A percentile compares a stretch with the other conserved stretches of the same genome.
These are phyloP conservation scores for Malacoraja senta DNA, from an alignment of 2,797 vertebrate species.

Conservation along the genomic window DNA sequence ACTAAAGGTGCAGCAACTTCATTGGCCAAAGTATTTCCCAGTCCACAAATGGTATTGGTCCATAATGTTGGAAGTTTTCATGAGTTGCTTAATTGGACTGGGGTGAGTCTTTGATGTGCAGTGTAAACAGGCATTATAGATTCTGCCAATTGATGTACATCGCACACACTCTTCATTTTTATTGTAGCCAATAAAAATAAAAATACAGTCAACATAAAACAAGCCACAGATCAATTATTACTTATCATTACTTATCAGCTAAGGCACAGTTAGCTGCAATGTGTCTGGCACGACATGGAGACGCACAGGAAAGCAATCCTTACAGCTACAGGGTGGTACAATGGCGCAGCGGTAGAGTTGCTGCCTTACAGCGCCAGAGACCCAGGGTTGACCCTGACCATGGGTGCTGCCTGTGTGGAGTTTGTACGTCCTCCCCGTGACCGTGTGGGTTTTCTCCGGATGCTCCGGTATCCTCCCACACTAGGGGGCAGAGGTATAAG, in stretches of 20 bases:
- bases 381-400: too few species aligned
- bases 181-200: not conserved
- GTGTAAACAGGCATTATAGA: not conserved
- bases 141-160: too few species aligned
- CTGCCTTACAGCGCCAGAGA: too few species aligned
- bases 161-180: not conserved
- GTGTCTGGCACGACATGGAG: not conserved
- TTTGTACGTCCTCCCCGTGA: too few species aligned
- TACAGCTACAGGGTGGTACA: not conserved
- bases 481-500: too few species aligned
- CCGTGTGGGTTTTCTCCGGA: too few species aligned
- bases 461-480: too few species aligned
- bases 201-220: not conserved
- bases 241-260: not conserved
- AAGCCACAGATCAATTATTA: not conserved
- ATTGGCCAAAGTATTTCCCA: not conserved
- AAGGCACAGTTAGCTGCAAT: not conserved
- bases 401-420: too few species aligned
- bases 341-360: too few species aligned
- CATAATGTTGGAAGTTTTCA: not conserved
- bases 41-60: not conserved
- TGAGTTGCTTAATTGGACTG: not conserved
- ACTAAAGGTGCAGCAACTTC: not conserved
- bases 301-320: not conserved
- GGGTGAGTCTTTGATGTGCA: not conserved